Conservation (phyloP, 2,797 vertebrate species). For the Tragopan temminckii region DNA sequence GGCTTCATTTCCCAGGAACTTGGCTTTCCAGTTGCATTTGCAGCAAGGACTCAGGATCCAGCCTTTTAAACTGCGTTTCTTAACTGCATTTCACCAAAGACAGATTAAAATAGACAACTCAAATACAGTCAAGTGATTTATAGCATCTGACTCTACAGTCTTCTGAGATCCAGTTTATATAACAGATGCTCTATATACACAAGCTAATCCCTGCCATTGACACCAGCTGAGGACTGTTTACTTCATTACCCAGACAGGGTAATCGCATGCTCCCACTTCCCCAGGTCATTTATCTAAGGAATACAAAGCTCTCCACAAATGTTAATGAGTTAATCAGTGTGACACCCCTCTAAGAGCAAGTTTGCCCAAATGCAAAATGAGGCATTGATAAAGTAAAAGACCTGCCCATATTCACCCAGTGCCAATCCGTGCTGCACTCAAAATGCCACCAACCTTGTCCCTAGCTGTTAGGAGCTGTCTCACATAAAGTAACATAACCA, state of each 20-base stretch:
- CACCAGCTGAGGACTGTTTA: conserved; percentile 21
- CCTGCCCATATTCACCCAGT: background rate
- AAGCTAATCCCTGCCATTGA: background rate
- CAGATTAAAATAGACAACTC: background rate
- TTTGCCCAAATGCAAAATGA: conserved; percentile 5
- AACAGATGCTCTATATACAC: background rate
- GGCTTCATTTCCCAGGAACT: background rate
- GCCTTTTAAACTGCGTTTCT: background rate
- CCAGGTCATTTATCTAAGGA: background rate
- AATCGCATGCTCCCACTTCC: background rate
- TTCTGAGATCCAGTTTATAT: conserved; percentile 17
- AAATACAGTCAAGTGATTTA: background rate
- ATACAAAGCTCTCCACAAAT: background rate
- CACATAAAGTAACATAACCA: background rate
- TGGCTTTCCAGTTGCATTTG: background rate
- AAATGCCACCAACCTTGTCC: background rate
- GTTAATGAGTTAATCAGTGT: background rate
- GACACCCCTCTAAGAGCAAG: background rate
- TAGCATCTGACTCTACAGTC: background rate
- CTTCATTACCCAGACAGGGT: background rate
- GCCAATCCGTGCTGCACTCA: background rate
- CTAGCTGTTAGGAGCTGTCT: background rate
- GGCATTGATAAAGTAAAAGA: background rate
- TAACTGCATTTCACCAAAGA: background rate
- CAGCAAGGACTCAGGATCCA: background rate